phyloP scores from a whole-genome alignment of 2,888 invertebrate genomes.

The Eulithis testata region DNA sequence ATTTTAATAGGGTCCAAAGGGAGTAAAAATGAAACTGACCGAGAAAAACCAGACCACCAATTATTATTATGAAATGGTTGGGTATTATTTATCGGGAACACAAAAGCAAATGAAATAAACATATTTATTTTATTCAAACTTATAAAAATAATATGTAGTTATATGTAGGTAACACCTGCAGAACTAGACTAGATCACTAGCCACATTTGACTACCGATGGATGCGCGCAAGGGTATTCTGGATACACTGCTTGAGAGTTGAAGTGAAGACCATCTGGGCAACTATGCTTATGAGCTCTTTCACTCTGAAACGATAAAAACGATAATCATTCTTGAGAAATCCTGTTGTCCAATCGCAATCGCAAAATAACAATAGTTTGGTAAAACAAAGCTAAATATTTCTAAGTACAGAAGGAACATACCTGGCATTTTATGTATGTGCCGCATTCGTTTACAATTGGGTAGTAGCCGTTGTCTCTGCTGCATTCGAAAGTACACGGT shows the following conservation, averaged over 20 bases:
- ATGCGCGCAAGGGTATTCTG: too few species aligned
- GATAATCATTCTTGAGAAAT: too few species aligned
- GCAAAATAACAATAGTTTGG: background rate
- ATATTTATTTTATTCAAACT: too few species aligned
- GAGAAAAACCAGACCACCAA: too few species aligned
- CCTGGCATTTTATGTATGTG: conserved; percentile 86
- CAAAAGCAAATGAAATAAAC: too few species aligned
- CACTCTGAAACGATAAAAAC: conserved; percentile 74
- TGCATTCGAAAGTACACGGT: conserved; percentile 26
- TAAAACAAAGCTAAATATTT: background rate
- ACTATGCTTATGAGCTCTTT: conserved; percentile 85
- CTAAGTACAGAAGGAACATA: conserved; percentile 40
- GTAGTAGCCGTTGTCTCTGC: conserved; percentile 53
- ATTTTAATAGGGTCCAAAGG: too few species aligned
- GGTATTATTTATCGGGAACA: too few species aligned
- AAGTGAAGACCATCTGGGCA: conserved; percentile 91
- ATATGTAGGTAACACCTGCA: background rate
- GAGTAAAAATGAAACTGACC: too few species aligned
- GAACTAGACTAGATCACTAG: conserved; percentile 45
- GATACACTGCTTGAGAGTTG: conserved; percentile 85
- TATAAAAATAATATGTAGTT: too few species aligned
- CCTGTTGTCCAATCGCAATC: background rate
- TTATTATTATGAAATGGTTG: too few species aligned
- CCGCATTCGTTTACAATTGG: conserved; percentile 86
- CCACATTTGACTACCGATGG: conserved; percentile 90